Evolutionary conservation across 2,797 vertebrate genomes (phyloP).

Genomic region (Phoeniculus purpureus): DNA sequence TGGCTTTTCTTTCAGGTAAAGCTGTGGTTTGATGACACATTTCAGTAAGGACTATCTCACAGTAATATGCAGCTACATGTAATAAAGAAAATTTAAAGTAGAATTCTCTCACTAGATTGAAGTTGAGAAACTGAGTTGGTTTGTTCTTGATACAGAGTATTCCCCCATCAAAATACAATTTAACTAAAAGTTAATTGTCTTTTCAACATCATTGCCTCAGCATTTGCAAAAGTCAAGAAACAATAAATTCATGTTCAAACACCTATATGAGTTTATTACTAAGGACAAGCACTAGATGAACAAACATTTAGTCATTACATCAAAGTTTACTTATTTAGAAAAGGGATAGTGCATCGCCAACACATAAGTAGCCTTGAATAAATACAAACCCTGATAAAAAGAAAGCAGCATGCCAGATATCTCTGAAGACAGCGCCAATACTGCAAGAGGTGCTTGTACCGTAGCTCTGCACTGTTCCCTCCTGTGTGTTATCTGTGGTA

Average conservation of each 20-base stretch:
- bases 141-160: background rate
- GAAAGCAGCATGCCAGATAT: slow-evolving; percentile 97
- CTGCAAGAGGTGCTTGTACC: slow-evolving; percentile 85
- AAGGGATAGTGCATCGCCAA: slow-evolving; percentile 80
- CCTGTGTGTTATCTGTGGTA: slow-evolving; percentile 98
- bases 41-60: background rate
- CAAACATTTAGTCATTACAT: slow-evolving; percentile 37
- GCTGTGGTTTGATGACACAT: background rate
- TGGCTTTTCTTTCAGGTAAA: background rate
- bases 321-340: slow-evolving; percentile 54
- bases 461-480: slow-evolving; percentile 88
- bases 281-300: background rate
- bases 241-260: background rate
- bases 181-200: background rate
- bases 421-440: slow-evolving; percentile 93
- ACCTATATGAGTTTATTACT: background rate
- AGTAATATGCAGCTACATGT: background rate
- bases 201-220: background rate
- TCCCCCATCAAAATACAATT: background rate
- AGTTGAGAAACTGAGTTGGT: background rate
- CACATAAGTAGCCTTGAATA: slow-evolving; percentile 72
- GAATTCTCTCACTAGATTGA: background rate
- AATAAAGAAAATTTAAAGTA: background rate
- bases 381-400: slow-evolving; percentile 99
- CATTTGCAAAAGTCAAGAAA: background rate